Evolutionary conservation across 2,888 invertebrate genomes (phyloP), one percentile per base, ranked within the genome.

Genomic region (Alentia gelatinosa): DNA sequence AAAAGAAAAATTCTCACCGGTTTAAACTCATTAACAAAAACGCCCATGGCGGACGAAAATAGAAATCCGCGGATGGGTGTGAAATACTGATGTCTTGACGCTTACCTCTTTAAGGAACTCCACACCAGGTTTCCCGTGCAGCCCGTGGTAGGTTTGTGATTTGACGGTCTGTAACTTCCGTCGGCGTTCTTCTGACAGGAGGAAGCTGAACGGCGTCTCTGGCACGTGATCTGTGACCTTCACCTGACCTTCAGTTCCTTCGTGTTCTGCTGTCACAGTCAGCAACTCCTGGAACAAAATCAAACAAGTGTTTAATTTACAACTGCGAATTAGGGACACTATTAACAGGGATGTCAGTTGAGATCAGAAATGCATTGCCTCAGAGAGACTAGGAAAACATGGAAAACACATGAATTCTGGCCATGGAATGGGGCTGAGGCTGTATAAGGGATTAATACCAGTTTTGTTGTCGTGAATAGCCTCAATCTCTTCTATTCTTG

Each of bases 161-260:
- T 40, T 84, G 4, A 26, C 33, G 23, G 90, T 86, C 35, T 90
- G 91, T 42, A 88, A 89, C 68, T 91, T 92, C 19, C 92, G 91
- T 23, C 47, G n/a, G 47, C 79, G 93, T 90, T 23, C 91, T 39
- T 79, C 89, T 23, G 93, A 90, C 92, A 94, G 91, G 5, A 94
- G 84, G 30, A 93, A 50, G 89, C 93, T 94, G 30, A 95, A 92
- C 0, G 94, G 93, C 1, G 94, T 93, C 91, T 94, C 93, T 30
- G 95, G 94, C 12, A 95, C 91, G 79, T 93, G 93, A 90, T 94
- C 92, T 79, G 92, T 91, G 33, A 94, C 92, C n/a, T 26, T 83
- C 91, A 86, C 30, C 79, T 35, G 39, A 19, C 75, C 30, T 0
- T 89, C 79, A 1, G 4, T 39, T 5, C 15, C 91, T n/a, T 92